phyloP scores from a whole-genome alignment of 2,888 invertebrate species.

The Isoperla grammatica region DNA sequence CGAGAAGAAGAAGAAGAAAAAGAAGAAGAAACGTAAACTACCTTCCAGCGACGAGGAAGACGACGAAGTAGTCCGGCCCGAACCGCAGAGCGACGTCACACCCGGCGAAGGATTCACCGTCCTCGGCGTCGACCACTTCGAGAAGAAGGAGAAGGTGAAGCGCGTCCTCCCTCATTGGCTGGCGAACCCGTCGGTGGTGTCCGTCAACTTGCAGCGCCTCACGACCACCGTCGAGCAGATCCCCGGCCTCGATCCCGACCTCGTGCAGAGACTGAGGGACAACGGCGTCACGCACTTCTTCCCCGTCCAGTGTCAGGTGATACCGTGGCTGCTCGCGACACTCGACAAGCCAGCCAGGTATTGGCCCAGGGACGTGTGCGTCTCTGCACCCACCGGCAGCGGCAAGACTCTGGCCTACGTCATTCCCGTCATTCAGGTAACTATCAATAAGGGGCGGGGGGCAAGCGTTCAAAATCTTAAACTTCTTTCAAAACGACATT shows the following conservation, averaged over 20 bases:
- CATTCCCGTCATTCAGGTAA: conserved; percentile 78
- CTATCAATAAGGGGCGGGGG: too few species aligned
- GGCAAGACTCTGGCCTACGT: conserved; percentile 96
- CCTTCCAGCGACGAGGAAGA: conserved; percentile 26
- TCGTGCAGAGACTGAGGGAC: conserved; percentile 57
- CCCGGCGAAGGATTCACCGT: conserved; percentile 55
- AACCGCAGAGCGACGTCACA: background rate
- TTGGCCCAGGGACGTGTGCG: conserved; percentile 86
- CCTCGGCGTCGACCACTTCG: conserved; percentile 57
- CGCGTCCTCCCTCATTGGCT: conserved; percentile 85
- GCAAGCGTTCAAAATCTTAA: too few species aligned
- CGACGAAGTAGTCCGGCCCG: conserved; percentile 2
- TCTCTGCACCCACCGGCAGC: conserved; percentile 96
- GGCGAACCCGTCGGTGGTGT: conserved; percentile 69
- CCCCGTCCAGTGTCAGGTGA: conserved; percentile 75
- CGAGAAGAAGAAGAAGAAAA: background rate
- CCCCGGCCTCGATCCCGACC: conserved; percentile 55
- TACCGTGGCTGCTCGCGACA: conserved; percentile 68
- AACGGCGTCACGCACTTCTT: conserved; percentile 75
- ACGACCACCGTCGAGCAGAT: conserved; percentile 52
- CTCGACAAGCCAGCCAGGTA: conserved; percentile 54
- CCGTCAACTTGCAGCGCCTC: conserved; percentile 60
- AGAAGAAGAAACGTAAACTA: conserved; percentile 17
- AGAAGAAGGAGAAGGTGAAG: conserved; percentile 48
- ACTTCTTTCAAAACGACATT: too few species aligned